Base-by-base conservation (phyloP, 2,113 vertebrate species). In the Burhinus oedicnemus region DNA sequence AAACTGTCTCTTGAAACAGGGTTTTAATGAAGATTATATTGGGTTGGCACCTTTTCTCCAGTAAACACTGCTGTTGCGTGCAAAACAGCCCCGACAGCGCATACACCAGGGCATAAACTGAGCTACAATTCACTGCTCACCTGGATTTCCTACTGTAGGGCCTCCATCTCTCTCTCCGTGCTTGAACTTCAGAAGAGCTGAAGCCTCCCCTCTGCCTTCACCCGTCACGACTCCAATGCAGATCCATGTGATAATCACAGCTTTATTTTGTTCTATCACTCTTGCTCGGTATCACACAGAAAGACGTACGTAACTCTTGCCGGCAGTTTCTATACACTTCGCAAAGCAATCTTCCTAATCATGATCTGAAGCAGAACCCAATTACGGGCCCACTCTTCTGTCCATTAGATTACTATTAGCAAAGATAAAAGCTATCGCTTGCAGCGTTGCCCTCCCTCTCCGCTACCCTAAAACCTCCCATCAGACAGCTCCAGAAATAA, bases 381-480 rank as follows among this genome's bases (percentile, higher is more conserved):
- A 68, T 93, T 91, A 52, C 38, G 83, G 94, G 32, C 94, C 68
- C 54, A 40, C 90, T 95, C 85, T 89, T 47, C 93, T 82, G 90
- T 72, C 96, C 93, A 70, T 96, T 94, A 96, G 69, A 60, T 87
- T 89, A 69, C 93, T 88, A 74, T 83, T 60, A 94, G 93, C 85
- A 87, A 58, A 94, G 90, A 94, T 87, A 95, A 95, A 95, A 97
- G 93, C 80, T 69, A 90, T 55, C 72, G 44, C 92, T 82, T 20
- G 55, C 47, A 89, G 84, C 52, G 12, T 70, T 94, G 93, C 79
- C 68, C 84, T 90, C 79, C 92, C 70, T 69, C 87, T 77, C 62
- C 6, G 44, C 89, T 62, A 15, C 38, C 57, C 92, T 71, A 22
- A 69, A 90, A 58, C 91, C 93, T 95, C 93, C 91, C 87, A 76